Percentiles rank a stretch among this genome's conserved stretches.
Conservation (phyloP, 2,888 invertebrate genomes). For the Euspilapteryx auroguttella region DNA sequence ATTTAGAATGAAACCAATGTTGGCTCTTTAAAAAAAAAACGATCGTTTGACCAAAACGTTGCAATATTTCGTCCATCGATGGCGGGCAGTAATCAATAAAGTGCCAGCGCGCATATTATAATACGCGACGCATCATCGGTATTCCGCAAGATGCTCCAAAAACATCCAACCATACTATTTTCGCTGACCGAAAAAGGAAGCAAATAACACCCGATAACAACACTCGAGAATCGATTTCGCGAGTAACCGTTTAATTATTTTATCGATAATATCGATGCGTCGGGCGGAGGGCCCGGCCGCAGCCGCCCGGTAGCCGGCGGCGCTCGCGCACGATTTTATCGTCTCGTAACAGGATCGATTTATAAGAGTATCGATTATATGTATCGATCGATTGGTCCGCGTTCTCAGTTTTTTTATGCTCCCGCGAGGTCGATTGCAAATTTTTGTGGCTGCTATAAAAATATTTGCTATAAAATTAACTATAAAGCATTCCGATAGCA, state of each 20-base stretch:
- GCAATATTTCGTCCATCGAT: too few relatives aligned
- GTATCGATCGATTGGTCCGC: conserved; percentile 42
- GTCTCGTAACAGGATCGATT: conserved; percentile 57
- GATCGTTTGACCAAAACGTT: too few relatives aligned
- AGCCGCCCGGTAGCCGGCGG: conserved; percentile 60
- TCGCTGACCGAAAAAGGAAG: conserved; percentile 41
- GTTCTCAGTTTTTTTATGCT: too few relatives aligned
- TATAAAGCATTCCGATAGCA: too few relatives aligned
- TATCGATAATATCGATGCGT: conserved; percentile 56
- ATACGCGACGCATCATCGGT: too few relatives aligned
- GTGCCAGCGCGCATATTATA: too few relatives aligned
- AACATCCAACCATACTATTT: conserved; percentile 19
- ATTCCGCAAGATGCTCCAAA: conserved; percentile 2
- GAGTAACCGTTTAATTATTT: conserved; percentile 63
- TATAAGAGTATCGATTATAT: conserved; percentile 60
- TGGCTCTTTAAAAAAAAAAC: too few relatives aligned
- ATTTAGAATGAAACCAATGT: too few relatives aligned
- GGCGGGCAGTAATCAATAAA: too few relatives aligned
- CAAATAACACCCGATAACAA: conserved; percentile 56
- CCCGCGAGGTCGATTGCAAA: background rate
- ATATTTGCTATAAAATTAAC: too few relatives aligned
- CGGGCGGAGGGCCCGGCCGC: too few relatives aligned
- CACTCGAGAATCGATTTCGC: conserved; percentile 59
- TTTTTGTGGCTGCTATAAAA: conserved; percentile 17
- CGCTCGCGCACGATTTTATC: conserved; percentile 46